Evolutionary conservation across 2,113 vertebrate species (phyloP).

Genomic region (Anarhynchus alexandrinus): DNA sequence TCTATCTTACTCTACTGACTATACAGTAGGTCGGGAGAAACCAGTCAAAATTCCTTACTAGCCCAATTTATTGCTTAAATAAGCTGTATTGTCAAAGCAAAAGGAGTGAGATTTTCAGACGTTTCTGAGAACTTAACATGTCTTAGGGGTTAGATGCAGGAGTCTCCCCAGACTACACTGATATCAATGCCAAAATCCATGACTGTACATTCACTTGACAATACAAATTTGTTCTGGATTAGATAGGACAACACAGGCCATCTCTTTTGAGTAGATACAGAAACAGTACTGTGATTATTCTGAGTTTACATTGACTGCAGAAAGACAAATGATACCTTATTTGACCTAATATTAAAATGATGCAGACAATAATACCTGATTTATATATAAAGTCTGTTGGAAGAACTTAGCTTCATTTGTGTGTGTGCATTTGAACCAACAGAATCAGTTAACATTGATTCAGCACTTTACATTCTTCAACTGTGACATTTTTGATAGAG

Average conservation of each 20-base stretch:
- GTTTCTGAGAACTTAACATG: background rate
- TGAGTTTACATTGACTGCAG: background rate
- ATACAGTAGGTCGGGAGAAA: background rate
- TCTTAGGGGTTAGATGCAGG: background rate
- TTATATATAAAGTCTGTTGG: background rate
- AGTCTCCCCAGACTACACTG: background rate
- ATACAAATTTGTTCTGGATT: background rate
- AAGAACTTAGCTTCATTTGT: background rate
- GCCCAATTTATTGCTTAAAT: background rate
- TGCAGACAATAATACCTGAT: background rate
- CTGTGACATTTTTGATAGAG: background rate
- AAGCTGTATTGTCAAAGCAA: background rate
- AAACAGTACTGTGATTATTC: background rate
- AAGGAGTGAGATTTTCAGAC: background rate
- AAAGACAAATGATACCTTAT: background rate
- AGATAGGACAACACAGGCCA: background rate
- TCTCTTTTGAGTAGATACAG: background rate
- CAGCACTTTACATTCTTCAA: background rate
- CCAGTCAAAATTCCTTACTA: background rate
- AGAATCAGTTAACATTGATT: background rate
- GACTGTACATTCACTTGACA: background rate
- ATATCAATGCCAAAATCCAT: background rate
- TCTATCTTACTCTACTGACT: background rate
- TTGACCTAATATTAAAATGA: background rate
- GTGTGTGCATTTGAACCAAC: background rate